Percentiles rank a stretch among this genome's conserved stretches.
These are phyloP conservation scores for Clarias pachynema DNA, from an alignment of 2,797 vertebrate species.

Conservation along the genomic window DNA sequence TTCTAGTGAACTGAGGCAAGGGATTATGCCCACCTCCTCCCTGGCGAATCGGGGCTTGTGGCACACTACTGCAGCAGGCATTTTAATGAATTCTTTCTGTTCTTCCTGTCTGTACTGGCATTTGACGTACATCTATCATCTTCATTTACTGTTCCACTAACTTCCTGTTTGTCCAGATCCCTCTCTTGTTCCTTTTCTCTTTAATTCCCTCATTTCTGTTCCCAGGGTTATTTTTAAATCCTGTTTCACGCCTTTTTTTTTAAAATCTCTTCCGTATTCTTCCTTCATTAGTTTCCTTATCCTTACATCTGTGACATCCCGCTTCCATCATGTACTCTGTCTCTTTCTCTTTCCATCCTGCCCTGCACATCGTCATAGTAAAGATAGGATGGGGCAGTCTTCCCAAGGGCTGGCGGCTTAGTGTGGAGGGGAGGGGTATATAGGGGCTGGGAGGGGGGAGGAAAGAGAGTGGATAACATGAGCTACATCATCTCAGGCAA, in stretches of 20 bases:
- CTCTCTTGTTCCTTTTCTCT: not conserved
- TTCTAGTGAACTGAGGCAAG: conserved; percentile 15
- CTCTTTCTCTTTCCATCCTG: conserved; percentile 14
- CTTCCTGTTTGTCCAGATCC: not conserved
- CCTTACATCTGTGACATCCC: not conserved
- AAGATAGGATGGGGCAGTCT: conserved; percentile 57
- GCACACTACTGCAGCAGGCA: conserved; percentile 61
- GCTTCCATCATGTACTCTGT: not conserved
- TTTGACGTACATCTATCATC: conserved; percentile 36
- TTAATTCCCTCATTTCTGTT: not conserved
- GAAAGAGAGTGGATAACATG: conserved; percentile 64
- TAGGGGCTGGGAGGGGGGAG: conserved; percentile 52
- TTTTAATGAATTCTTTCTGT: conserved; percentile 39
- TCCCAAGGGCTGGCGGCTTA: conserved; percentile 68
- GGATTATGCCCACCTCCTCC: conserved; percentile 27
- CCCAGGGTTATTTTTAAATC: not conserved
- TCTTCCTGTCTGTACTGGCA: conserved; percentile 34
- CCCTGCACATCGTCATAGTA: conserved; percentile 49
- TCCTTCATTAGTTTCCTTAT: not conserved
- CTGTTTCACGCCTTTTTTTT: conserved; percentile 14
- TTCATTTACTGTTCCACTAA: conserved; percentile 30
- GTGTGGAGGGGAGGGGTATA: conserved; percentile 63
- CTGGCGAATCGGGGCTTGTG: conserved; percentile 56
- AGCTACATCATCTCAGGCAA: conserved; percentile 71
- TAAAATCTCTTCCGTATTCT: conserved; percentile 5